Conservation (phyloP, 2,113 vertebrate species). For the Sinocyclocheilus anophthalmus region DNA sequence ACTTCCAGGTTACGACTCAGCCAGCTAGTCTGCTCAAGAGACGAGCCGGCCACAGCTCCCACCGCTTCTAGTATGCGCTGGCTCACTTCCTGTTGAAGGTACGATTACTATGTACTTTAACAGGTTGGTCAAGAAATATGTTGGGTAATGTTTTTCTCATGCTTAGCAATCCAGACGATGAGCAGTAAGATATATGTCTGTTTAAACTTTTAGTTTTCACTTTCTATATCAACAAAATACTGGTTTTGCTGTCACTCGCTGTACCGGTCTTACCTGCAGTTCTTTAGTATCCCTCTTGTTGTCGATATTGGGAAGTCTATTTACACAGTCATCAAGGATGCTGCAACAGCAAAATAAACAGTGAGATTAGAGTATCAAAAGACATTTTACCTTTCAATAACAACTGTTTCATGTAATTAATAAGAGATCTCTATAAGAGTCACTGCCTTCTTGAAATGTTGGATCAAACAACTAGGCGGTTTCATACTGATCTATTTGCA, state of each 20-base stretch:
- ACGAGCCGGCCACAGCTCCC: slow-evolving; percentile 90
- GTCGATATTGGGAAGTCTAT: slow-evolving; percentile 87
- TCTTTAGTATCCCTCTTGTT: slow-evolving; percentile 93
- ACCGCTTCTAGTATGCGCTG: slow-evolving; percentile 92
- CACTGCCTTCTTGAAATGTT: background rate
- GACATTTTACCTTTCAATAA: background rate
- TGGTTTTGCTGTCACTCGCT: background rate
- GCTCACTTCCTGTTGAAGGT: slow-evolving; percentile 84
- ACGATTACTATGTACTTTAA: background rate
- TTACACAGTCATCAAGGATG: slow-evolving; percentile 91
- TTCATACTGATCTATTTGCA: background rate
- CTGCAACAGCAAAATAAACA: slow-evolving; percentile 71
- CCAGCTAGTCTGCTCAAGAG: slow-evolving; percentile 97
- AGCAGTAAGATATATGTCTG: background rate
- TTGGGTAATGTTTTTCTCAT: background rate
- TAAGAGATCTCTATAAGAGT: background rate
- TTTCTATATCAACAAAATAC: slow-evolving; percentile 5
- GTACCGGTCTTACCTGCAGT: slow-evolving; percentile 82
- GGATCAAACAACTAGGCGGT: background rate
- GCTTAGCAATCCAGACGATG: background rate
- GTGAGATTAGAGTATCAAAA: background rate
- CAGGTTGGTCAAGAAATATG: background rate
- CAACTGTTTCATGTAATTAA: background rate
- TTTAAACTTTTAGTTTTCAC: background rate
- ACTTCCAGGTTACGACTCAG: slow-evolving; percentile 95